These are phyloP conservation scores for Acridotheres tristis DNA, from an alignment of 2,797 vertebrate genomes.

Conservation along the genomic window DNA sequence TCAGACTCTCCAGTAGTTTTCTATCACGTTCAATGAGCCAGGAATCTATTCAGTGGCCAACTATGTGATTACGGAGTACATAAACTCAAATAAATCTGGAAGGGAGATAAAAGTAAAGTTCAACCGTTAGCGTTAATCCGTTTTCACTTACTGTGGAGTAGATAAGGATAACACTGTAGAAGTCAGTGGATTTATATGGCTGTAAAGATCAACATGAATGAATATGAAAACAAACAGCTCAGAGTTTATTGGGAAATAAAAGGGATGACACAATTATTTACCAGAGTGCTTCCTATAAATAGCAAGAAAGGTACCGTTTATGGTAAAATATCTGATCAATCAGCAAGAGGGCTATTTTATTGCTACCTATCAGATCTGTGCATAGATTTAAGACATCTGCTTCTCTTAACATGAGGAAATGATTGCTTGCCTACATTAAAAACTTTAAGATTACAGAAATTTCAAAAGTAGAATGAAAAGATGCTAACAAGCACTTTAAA, in stretches of 20 bases:
- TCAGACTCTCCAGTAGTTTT: neutral
- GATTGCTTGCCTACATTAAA: neutral
- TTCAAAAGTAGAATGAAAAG: neutral
- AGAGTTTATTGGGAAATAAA: slow-evolving; percentile 24
- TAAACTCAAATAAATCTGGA: slow-evolving; percentile 10
- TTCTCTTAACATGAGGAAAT: neutral
- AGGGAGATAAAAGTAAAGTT: neutral
- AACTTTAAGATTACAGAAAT: neutral
- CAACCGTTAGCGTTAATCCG: neutral
- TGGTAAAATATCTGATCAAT: neutral
- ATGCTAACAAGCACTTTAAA: neutral
- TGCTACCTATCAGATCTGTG: neutral
- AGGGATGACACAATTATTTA: neutral
- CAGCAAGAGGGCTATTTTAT: neutral
- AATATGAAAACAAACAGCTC: neutral
- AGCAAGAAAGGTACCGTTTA: neutral
- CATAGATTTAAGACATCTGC: neutral
- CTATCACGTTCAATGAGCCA: neutral
- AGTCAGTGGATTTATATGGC: neutral
- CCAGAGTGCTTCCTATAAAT: neutral
- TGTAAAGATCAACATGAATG: neutral
- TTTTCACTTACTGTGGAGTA: neutral
- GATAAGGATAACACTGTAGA: neutral
- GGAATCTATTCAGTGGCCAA: neutral
- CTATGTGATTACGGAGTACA: neutral